Evolutionary conservation across 2,797 vertebrate species (phyloP), one percentile per base, ranked within the genome.

Genomic region (Tenualosa ilisha): DNA sequence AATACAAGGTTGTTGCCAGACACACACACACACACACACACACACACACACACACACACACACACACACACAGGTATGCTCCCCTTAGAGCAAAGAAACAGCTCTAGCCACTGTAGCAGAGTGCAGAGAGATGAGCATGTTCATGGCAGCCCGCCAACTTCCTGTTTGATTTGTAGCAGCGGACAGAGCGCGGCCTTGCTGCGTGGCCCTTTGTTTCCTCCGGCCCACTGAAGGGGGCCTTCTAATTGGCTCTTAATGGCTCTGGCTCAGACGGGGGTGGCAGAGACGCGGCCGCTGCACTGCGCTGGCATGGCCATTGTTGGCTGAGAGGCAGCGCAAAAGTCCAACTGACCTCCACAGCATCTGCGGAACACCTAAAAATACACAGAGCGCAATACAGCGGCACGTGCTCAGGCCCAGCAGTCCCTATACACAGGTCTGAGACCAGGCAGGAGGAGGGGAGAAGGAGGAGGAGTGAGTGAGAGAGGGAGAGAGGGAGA

Each of bases 161-260:
- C 91, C 91, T 92, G 85, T 94, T 93, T 93, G 92, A 90, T 92
- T 92, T 89, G 92, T 93, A 91, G 92, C 89, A 37, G 84, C 86
- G 87, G 86, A 91, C 87, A 87, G 84, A 51, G 89, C 87, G 87
- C 88, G 90, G 89, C 40, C 90, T 87, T 87, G 84, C 87, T 87
- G 88, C 87, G 88, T 40, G 93, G 93, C 91, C 92, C 93, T 94
- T 94, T 94, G 87, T 89, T 92, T 91, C 87, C 89, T 91, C 90
- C 84, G 86, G 90, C 87, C 92, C 90, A 92, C 91, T 92, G 93
- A 93, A 92, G 91, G 92, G 91, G 92, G 89, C 89, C 91, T 91
- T 92, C 91, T 94, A 95, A 95, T 94, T 94, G 92, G 92, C 91
- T 90, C 90, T 92, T 95, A 94, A 96, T 94, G 93, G 94, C 89